Evolutionary conservation across 1,140 invertebrate species (phyloP).

Genomic region (Drosophila nasuta): DNA sequence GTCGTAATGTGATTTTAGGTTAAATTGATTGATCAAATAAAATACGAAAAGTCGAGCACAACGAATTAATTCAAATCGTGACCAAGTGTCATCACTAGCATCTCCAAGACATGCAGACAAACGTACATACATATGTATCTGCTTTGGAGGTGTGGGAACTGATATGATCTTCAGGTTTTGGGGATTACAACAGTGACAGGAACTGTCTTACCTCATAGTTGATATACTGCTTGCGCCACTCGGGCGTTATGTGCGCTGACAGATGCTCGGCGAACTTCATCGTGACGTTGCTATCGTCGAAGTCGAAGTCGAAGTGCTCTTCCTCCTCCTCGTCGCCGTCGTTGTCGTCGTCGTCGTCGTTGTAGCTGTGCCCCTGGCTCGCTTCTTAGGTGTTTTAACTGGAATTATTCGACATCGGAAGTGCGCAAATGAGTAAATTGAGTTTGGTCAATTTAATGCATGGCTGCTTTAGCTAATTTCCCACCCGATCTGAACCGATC

Average conservation of each 20-base stretch:
- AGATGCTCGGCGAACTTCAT: conserved; percentile 99
- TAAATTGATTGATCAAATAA: no score
- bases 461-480: conserved; percentile 25
- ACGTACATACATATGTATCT: neutral
- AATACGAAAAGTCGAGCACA: no score
- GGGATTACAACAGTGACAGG: neutral
- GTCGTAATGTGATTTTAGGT: no score
- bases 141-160: neutral
- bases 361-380: conserved; percentile 23
- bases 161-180: neutral
- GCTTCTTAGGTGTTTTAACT: conserved; percentile 23
- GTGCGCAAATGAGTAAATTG: neutral
- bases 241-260: conserved; percentile 97
- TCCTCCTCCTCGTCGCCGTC: neutral
- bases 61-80: neutral
- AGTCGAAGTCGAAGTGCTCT: neutral
- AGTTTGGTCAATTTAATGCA: conserved; percentile 29
- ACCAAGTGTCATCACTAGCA: neutral
- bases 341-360: neutral
- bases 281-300: conserved; percentile 11
- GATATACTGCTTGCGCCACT: conserved; percentile 99
- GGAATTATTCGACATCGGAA: conserved; percentile 4
- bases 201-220: conserved; percentile 94
- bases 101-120: neutral
- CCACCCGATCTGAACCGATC: neutral